A percentile compares a stretch with the other conserved stretches of the same genome.
Conservation (phyloP, 2,888 invertebrate genomes). For the Dynastes hyllus region DNA sequence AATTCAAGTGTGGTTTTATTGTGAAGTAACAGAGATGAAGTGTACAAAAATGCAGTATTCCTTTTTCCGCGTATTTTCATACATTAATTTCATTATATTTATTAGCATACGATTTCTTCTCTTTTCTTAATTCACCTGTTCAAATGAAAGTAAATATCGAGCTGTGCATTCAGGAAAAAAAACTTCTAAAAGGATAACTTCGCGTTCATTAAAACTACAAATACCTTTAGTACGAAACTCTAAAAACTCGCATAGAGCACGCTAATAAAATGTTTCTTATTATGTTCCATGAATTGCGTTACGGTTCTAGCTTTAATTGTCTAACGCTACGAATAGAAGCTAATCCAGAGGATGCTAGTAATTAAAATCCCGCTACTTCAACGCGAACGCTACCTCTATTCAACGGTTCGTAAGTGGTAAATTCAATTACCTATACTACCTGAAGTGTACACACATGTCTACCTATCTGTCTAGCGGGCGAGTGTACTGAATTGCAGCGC, state of each 20-base stretch:
- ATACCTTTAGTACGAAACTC: background rate
- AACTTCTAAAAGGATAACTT: too few species aligned
- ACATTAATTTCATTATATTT: too few species aligned
- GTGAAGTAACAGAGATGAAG: too few species aligned
- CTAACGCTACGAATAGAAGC: constrained; percentile 4
- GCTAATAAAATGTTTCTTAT: constrained; percentile 5
- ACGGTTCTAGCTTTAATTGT: constrained; percentile 22
- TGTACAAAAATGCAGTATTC: too few species aligned
- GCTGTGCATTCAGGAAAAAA: too few species aligned
- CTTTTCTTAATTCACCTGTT: too few species aligned
- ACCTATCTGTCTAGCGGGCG: background rate
- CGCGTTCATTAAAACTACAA: background rate
- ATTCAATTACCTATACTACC: constrained; percentile 31
- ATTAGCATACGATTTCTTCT: too few species aligned
- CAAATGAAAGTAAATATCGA: too few species aligned
- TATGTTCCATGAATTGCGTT: background rate
- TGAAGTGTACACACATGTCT: constrained; percentile 23
- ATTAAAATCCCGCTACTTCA: constrained; percentile 37
- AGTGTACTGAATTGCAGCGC: constrained; percentile 18
- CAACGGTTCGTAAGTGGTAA: constrained; percentile 26
- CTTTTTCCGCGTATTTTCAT: too few species aligned
- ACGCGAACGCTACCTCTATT: constrained; percentile 24
- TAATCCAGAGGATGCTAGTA: constrained; percentile 15
- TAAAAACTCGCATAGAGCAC: background rate
- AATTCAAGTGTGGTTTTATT: too few species aligned